Evolutionary conservation across 1,140 invertebrate species (phyloP), one percentile per base, ranked within the genome.

Genomic region (Euschistus heros): DNA sequence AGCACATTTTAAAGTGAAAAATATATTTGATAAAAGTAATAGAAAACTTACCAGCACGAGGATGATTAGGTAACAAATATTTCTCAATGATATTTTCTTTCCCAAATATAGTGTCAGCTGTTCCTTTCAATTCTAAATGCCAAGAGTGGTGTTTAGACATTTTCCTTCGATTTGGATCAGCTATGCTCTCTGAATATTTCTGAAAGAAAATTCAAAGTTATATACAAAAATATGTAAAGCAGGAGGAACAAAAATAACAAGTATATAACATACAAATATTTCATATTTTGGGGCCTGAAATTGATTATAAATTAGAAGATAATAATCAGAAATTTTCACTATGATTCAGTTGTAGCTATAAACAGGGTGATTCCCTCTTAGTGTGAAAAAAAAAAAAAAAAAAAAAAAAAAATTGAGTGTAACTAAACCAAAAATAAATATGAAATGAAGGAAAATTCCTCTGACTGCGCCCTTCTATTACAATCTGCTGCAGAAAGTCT

Each of bases 11-110:
- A n/a, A n/a, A n/a, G n/a, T n/a, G n/a, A n/a, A n/a, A n/a, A n/a
- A n/a, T n/a, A n/a, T n/a, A n/a, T n/a, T n/a, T n/a, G n/a, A n/a
- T n/a, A n/a, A n/a, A n/a, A n/a, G n/a, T n/a, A n/a, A n/a, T n/a
- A n/a, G 5, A 37, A 10, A 10, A 10, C 33, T 42, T 18, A 65
- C 64, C 64, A 26, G 54, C 64, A 22, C 54, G 6, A 20, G 64
- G 55, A 30, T 65, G 64, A 46, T 59, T 65, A 0, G 64, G 54
- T 30, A 65, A 30, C 33, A 65, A 27, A 37, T 65, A 65, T 42
- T 65, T 65, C n/a, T 27, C 30, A 42, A 20, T 13, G 13, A 26
- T 37, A 17, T 65, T 15, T 5, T 57, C 33, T 22, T 46, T 42
- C 24, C 30, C 52, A 4, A 65, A 59, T 10, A 22, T 8, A 59